phyloP scores from a whole-genome alignment of 2,113 vertebrate genomes.

The Corythornis madagascariensis region DNA sequence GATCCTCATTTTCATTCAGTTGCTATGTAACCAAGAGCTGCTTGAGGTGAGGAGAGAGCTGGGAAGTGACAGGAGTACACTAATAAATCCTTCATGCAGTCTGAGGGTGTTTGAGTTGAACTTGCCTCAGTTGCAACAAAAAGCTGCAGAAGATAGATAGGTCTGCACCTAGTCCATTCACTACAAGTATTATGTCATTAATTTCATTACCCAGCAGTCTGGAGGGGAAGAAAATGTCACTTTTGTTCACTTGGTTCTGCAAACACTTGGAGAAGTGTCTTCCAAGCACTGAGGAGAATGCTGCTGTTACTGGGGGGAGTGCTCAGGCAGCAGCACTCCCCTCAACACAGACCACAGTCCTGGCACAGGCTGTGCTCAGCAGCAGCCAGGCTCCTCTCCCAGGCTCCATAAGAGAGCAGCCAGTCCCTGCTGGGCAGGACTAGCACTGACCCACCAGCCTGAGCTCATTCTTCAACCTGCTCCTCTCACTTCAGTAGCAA shows the following conservation, averaged over 20 bases:
- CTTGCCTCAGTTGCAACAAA: neutral
- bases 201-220: neutral
- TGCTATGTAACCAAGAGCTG: neutral
- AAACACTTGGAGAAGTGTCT: neutral
- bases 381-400: neutral
- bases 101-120: too few relatives aligned
- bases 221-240: neutral
- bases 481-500: neutral
- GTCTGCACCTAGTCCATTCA: neutral
- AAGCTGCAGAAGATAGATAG: accelerated
- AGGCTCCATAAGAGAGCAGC: accelerated
- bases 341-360: accelerated
- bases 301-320: neutral
- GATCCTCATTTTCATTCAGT: neutral
- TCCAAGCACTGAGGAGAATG: neutral
- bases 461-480: neutral
- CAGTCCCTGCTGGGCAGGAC: neutral
- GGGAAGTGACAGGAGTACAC: neutral
- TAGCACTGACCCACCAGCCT: neutral
- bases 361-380: neutral
- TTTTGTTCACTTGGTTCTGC: neutral
- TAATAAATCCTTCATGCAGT: neutral
- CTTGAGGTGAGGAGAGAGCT: neutral
- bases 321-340: neutral
- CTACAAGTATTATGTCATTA: neutral